phyloP scores from a whole-genome alignment of 2,797 vertebrate genomes.

The Champsocephalus esox region DNA sequence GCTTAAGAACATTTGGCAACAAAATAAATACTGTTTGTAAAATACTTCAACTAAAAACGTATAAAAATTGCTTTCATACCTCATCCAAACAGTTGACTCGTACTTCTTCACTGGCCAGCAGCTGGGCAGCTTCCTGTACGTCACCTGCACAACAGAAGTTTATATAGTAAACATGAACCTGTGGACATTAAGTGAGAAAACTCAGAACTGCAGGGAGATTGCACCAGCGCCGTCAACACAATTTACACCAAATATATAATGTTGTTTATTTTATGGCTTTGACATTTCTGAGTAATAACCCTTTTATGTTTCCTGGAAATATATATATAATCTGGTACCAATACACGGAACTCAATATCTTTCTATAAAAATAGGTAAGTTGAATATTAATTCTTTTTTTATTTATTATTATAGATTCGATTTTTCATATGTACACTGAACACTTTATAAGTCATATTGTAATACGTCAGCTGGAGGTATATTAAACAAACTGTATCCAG shows the following conservation, averaged over 20 bases:
- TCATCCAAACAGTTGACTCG: slow-evolving; percentile 92
- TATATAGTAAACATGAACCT: background rate
- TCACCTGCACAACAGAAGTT: slow-evolving; percentile 75
- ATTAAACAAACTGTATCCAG: too few species aligned
- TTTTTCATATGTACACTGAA: background rate
- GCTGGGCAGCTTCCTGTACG: slow-evolving; percentile 83
- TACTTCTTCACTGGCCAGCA: slow-evolving; percentile 86
- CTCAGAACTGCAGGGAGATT: too few species aligned
- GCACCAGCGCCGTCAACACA: background rate
- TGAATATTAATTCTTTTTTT: background rate
- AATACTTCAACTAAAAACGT: background rate
- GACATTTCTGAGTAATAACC: too few species aligned
- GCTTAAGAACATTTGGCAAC: background rate
- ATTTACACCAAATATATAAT: background rate
- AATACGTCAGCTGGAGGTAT: background rate
- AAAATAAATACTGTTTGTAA: background rate
- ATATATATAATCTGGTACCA: too few species aligned
- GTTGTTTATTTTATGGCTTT: too few species aligned
- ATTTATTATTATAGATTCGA: background rate
- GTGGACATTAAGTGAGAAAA: background rate
- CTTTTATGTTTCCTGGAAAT: too few species aligned
- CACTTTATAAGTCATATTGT: background rate
- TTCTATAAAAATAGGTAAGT: background rate
- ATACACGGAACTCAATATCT: background rate
- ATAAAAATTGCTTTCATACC: slow-evolving; percentile 73